These are phyloP conservation scores for Nemurella pictetii DNA, from an alignment of 2,888 invertebrate species.

Conservation along the genomic window DNA sequence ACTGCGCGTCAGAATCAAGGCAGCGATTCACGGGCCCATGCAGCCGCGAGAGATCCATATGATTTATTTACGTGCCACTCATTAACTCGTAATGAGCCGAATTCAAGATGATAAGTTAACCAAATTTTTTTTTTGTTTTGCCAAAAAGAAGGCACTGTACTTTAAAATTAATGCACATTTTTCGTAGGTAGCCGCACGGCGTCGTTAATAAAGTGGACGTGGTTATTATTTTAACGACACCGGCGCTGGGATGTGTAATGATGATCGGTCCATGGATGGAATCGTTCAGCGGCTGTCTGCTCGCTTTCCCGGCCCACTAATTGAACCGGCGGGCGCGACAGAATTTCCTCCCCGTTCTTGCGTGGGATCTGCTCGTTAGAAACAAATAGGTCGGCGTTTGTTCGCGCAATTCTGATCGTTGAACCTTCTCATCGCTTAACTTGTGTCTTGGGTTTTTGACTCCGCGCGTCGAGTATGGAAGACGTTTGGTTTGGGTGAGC, in stretches of 20 bases:
- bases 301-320: background rate
- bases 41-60: background rate
- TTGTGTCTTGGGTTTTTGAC: background rate
- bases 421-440: background rate
- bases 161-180: background rate
- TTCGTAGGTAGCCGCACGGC: background rate
- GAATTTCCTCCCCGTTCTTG: background rate
- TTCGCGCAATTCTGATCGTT: background rate
- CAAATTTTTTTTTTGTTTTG: background rate
- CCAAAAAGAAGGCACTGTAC: background rate
- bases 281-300: background rate
- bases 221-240: background rate
- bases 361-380: background rate
- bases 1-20: background rate
- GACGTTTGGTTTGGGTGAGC: background rate
- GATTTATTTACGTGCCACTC: background rate
- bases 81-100: background rate
- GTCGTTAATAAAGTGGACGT: background rate
- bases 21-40: background rate
- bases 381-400: background rate
- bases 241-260: background rate
- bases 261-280: background rate
- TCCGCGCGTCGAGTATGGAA: too few relatives aligned
- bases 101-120: background rate
- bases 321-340: background rate